phyloP scores from a whole-genome alignment of 1,140 invertebrate species.

The Penaeus japonicus region DNA sequence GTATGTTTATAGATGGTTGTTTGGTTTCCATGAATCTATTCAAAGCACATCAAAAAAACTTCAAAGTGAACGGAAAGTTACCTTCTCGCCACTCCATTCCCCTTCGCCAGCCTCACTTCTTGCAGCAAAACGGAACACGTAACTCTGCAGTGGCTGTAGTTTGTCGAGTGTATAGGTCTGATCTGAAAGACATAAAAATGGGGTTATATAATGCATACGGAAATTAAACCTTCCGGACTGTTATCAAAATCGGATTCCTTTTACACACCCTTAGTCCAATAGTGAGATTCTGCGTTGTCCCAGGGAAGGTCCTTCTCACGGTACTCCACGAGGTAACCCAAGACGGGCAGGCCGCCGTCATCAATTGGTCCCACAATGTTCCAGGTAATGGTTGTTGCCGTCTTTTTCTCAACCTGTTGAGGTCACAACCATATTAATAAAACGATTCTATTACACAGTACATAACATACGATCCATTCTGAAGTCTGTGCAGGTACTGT shows the following conservation, averaged over 20 bases:
- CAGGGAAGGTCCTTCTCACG: constrained; percentile 72
- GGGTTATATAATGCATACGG: background rate
- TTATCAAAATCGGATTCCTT: constrained; percentile 11
- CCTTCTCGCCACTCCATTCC: constrained; percentile 71
- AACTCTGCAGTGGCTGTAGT: constrained; percentile 78
- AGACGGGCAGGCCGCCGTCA: constrained; percentile 77
- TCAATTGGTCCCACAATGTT: constrained; percentile 76
- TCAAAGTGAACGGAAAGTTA: constrained; percentile 11
- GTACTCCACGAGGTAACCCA: constrained; percentile 77
- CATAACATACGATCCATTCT: background rate
- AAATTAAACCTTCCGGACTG: too few relatives aligned
- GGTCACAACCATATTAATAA: background rate
- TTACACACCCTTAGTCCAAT: constrained; percentile 76
- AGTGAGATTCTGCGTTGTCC: constrained; percentile 74
- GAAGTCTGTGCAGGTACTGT: background rate
- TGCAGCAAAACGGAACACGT: constrained; percentile 85
- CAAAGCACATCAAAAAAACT: background rate
- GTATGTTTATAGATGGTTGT: too few relatives aligned
- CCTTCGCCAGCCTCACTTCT: constrained; percentile 83
- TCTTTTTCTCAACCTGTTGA: constrained; percentile 53
- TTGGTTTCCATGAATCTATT: background rate
- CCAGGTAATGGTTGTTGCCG: constrained; percentile 84
- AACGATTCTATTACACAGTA: background rate
- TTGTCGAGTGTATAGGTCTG: constrained; percentile 80
- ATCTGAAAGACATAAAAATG: constrained; percentile 55